Evolutionary conservation across 2,797 vertebrate species (phyloP).

Genomic region (Jordanella pulchra): DNA sequence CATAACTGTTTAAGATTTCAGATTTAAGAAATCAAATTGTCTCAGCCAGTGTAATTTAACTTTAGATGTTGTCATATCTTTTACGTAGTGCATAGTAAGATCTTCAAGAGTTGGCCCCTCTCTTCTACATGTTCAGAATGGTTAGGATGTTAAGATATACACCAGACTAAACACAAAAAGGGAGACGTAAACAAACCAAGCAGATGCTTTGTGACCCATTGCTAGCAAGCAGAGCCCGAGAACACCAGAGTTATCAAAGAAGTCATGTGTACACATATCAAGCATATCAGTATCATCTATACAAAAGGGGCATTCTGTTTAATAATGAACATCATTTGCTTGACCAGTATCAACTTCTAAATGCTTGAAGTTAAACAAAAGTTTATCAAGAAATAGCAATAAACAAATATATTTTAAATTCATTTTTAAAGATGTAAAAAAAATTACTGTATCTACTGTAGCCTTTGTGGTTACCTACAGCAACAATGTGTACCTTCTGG

Average conservation of each 20-base stretch:
- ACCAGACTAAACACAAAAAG: neutral
- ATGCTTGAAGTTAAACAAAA: too few species aligned
- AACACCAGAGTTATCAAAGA: neutral
- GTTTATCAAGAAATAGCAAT: neutral
- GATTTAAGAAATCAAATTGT: neutral
- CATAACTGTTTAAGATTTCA: neutral
- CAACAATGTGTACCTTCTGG: too few species aligned
- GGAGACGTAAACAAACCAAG: neutral
- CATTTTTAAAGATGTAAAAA: neutral
- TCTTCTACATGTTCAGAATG: neutral
- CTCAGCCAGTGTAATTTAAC: neutral
- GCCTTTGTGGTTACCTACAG: too few species aligned
- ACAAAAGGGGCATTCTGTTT: neutral
- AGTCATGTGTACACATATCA: neutral
- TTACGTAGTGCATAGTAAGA: neutral
- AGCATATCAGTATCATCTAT: neutral
- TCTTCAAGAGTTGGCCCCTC: neutral
- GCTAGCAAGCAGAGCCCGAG: neutral
- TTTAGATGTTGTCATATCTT: neutral
- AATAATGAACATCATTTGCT: neutral
- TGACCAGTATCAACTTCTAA: neutral
- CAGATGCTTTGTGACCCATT: neutral
- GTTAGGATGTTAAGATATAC: conserved; percentile 3
- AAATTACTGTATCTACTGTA: neutral
- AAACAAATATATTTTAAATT: neutral